phyloP scores from a whole-genome alignment of 2,888 invertebrate species.

The Cataglyphis albicans region DNA sequence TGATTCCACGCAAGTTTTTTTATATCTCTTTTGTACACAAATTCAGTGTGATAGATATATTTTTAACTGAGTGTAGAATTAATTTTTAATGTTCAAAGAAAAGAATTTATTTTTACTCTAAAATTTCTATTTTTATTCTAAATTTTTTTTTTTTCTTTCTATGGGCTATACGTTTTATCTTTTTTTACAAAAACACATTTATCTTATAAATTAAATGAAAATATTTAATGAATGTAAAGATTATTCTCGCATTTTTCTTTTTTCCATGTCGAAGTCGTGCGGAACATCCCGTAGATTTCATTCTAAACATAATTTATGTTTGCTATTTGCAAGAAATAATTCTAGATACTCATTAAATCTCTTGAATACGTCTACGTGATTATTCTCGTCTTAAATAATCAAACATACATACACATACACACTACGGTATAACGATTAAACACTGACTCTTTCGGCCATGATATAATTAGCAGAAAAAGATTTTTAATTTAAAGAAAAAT shows the following conservation, averaged over 20 bases:
- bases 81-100: neutral
- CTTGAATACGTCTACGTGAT: neutral
- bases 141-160: neutral
- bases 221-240: neutral
- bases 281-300: conserved; percentile 23
- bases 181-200: neutral
- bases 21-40: neutral
- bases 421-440: conserved; percentile 32
- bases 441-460: conserved; percentile 26
- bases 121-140: neutral
- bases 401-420: neutral
- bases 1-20: neutral
- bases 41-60: neutral
- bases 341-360: neutral
- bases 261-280: neutral
- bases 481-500: neutral
- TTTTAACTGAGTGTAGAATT: neutral
- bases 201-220: neutral
- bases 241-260: conserved; percentile 14
- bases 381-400: conserved; percentile 16
- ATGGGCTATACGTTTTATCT: neutral
- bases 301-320: conserved; percentile 22
- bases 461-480: neutral
- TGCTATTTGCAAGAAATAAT: conserved; percentile 14
- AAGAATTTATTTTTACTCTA: neutral